Conservation (phyloP, 2,888 invertebrate species). For the Lasioglossum malachurum region DNA sequence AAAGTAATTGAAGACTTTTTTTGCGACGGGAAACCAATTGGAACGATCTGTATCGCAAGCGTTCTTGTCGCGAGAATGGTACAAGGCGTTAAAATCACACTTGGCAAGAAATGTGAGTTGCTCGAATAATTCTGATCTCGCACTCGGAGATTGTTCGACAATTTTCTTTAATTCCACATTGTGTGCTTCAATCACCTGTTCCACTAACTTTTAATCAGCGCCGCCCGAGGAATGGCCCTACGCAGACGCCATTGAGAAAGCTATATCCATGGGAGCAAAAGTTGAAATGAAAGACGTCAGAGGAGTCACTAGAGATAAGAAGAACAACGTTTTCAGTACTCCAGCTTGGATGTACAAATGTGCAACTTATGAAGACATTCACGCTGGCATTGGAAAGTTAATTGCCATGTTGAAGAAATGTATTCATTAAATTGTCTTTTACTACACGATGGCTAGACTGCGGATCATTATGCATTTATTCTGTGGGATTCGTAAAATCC, state of each 20-base stretch:
- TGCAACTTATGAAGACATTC: slow-evolving; percentile 85
- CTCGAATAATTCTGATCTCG: too few species aligned
- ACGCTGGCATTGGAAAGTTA: slow-evolving; percentile 86
- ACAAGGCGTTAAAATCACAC: slow-evolving; percentile 81
- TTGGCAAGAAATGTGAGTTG: slow-evolving; percentile 82
- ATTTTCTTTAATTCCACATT: background rate
- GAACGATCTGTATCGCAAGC: slow-evolving; percentile 86
- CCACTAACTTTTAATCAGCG: slow-evolving; percentile 64
- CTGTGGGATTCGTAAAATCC: background rate
- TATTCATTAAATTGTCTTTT: slow-evolving; percentile 43
- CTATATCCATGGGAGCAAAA: slow-evolving; percentile 85
- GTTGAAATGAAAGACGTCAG: slow-evolving; percentile 81
- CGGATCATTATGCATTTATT: background rate
- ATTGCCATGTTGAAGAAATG: slow-evolving; percentile 71
- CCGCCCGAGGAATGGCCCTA: slow-evolving; percentile 85
- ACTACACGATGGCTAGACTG: background rate
- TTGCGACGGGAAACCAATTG: slow-evolving; percentile 86
- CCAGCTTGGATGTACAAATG: slow-evolving; percentile 86
- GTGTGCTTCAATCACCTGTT: background rate
- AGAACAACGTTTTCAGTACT: slow-evolving; percentile 86
- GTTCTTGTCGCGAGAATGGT: slow-evolving; percentile 85
- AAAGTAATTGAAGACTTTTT: slow-evolving; percentile 85
- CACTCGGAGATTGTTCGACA: background rate
- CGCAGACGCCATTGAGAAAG: slow-evolving; percentile 85
- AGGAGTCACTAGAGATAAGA: slow-evolving; percentile 84